These are phyloP conservation scores for Perca fluviatilis DNA, from an alignment of 2,113 vertebrate genomes.

Conservation along the genomic window DNA sequence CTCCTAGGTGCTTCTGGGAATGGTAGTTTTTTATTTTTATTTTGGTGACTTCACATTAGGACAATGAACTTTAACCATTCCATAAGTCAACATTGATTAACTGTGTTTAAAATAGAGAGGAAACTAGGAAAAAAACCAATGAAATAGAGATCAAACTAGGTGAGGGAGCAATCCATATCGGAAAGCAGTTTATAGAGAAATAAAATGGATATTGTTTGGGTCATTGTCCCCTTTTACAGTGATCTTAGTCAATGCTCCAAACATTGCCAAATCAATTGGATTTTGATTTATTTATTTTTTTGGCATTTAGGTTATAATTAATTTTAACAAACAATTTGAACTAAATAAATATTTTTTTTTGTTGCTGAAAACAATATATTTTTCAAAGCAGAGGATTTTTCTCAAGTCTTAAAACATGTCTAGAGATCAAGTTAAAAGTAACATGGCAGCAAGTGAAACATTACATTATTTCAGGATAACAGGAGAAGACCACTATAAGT, in stretches of 20 bases:
- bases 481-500: neutral
- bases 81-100: neutral
- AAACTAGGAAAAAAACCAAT: accelerated
- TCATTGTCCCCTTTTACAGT: neutral
- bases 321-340: neutral
- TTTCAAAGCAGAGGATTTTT: neutral
- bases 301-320: neutral
- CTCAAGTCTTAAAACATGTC: neutral
- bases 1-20: conserved; percentile 29
- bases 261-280: neutral
- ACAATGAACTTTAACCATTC: conserved; percentile 1
- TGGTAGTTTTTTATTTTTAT: conserved; percentile 70
- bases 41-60: neutral
- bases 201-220: neutral
- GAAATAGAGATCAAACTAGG: accelerated
- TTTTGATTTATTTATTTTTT: neutral
- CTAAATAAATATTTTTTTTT: neutral
- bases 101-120: neutral
- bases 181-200: neutral
- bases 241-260: conserved; percentile 8
- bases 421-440: neutral
- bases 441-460: neutral
- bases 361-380: neutral
- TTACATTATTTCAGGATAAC: neutral
- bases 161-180: neutral